Evolutionary conservation across 2,113 vertebrate species (phyloP), one percentile per base, ranked within the genome.

Genomic region (Melospiza melodia): DNA sequence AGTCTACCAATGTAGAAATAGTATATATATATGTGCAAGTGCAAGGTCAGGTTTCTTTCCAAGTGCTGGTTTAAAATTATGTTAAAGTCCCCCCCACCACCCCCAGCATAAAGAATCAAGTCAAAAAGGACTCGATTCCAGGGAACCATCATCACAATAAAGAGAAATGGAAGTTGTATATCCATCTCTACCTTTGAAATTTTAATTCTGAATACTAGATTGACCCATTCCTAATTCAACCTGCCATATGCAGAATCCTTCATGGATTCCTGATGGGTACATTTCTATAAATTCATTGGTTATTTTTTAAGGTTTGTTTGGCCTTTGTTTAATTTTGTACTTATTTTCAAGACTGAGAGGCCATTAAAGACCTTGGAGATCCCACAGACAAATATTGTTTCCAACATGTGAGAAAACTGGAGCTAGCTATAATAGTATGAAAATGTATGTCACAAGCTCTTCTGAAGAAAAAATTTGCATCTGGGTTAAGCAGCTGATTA

Each of bases 1-100:
- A 59, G 21, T 65, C 28, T 48, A 9, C 31, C 0, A 0, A 15
- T 11, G 30, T 46, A 28, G 17, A 62, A 86, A 68, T 17, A 28
- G 51, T 52, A 28, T 10, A 28, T 52, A 2, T 15, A n/a, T 51
- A 37, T 55, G 52, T 55, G 52, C 43, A 59, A 83, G 11, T n/a
- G 28, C 28, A 44, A 62, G 48, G 10, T 46, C 68, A 66, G 23
- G 30, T 75, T 74, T 78, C 24, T 87, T 58, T 66, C 55, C 19
- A 74, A 67, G 10, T 30, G 12, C 19, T 52, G 9, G 5, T 72
- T 59, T 89, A 57, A 87, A 67, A 68, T 75, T 35, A 44, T 30
- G 24, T 48, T 35, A 39, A 25, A 1, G 1, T 21, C 46, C 20
- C 46, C 46, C 23, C 10, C 5, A 21, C 9, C 8, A 12, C 54